Percentiles rank a stretch among this genome's conserved stretches.
phyloP scores from a whole-genome alignment of 2,113 vertebrate species.

The Burhinus oedicnemus region DNA sequence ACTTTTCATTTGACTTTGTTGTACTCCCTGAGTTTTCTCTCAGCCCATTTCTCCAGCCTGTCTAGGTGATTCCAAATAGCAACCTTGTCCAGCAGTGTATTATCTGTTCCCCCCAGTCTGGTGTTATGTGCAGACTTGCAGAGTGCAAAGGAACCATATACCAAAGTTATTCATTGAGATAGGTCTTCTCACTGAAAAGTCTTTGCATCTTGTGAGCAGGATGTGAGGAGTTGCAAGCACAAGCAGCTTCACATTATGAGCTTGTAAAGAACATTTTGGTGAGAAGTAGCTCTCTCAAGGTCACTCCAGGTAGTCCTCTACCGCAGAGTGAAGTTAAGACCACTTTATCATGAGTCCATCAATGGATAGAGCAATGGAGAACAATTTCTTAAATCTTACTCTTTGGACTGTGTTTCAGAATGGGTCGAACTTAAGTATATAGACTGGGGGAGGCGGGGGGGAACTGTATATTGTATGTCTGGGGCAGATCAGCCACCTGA shows the following conservation, averaged over 20 bases:
- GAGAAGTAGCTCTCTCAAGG: neutral
- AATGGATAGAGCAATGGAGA: neutral
- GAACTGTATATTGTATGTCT: neutral
- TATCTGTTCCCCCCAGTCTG: neutral
- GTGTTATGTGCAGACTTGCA: neutral
- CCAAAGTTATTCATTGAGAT: neutral
- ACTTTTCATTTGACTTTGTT: neutral
- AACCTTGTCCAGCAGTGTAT: neutral
- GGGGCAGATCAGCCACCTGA: neutral
- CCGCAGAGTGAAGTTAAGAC: neutral
- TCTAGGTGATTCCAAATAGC: neutral
- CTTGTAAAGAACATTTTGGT: neutral
- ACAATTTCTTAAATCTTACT: neutral
- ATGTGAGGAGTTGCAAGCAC: neutral
- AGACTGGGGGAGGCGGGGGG: neutral
- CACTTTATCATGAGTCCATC: neutral
- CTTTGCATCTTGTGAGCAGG: neutral
- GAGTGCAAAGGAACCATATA: fast-evolving
- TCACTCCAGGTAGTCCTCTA: neutral
- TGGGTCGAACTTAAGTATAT: neutral
- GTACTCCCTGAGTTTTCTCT: neutral
- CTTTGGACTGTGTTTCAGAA: neutral
- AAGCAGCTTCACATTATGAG: neutral
- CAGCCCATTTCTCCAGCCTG: neutral
- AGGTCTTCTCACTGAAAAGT: neutral